A percentile compares a stretch with the other conserved stretches of the same genome.
These are phyloP conservation scores for Odontothrips loti DNA, from an alignment of 2,888 invertebrate species.

Conservation along the genomic window DNA sequence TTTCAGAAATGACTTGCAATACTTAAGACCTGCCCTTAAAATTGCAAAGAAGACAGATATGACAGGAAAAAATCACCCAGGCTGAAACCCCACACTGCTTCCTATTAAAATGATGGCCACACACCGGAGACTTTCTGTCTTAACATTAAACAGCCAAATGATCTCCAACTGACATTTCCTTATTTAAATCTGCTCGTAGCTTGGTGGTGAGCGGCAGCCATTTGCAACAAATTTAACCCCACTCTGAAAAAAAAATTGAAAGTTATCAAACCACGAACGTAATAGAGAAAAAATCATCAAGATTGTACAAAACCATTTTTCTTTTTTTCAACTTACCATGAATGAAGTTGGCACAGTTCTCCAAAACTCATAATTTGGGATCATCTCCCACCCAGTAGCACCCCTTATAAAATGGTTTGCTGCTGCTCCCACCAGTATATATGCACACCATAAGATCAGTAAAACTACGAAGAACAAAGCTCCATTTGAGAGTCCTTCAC, in stretches of 20 bases:
- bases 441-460: neutral
- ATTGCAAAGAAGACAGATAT: neutral
- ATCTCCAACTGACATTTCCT: too few relatives aligned
- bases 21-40: too few relatives aligned
- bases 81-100: too few relatives aligned
- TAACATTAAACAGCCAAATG: too few relatives aligned
- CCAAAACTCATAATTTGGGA: neutral
- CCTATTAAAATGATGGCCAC: too few relatives aligned
- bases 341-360: neutral
- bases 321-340: neutral
- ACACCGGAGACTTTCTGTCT: too few relatives aligned
- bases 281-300: neutral
- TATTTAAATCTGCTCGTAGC: slow-evolving; percentile 1
- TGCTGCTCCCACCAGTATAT: neutral
- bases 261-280: neutral
- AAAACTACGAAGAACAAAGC: neutral
- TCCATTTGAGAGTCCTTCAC: neutral
- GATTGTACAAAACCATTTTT: neutral
- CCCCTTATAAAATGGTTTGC: neutral
- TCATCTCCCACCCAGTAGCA: slow-evolving; percentile 8
- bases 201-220: slow-evolving; percentile 6
- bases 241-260: neutral
- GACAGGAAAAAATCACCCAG: neutral
- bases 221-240: slow-evolving; percentile 1
- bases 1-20: too few relatives aligned